Percentiles rank a stretch among this genome's conserved stretches.
phyloP scores from a whole-genome alignment of 2,888 invertebrate species.

The Cremastinae sp. region DNA sequence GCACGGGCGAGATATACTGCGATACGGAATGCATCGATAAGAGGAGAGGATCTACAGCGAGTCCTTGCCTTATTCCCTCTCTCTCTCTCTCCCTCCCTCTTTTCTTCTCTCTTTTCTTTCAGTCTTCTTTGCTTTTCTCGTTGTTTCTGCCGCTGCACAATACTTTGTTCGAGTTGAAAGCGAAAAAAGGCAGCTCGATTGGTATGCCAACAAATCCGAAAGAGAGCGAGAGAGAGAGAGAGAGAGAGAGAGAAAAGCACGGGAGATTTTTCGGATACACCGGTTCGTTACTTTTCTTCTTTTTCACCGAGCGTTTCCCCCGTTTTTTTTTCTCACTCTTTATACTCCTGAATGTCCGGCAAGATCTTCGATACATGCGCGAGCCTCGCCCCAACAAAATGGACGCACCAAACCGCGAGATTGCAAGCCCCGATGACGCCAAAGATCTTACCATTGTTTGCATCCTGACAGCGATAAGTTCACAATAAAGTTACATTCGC shows the following conservation, averaged over 20 bases:
- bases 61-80: too few species aligned
- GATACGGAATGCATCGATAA: slow-evolving; percentile 7
- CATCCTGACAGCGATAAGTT: slow-evolving; percentile 79
- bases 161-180: too few species aligned
- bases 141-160: too few species aligned
- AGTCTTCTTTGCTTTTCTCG: too few species aligned
- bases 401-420: slow-evolving; percentile 60
- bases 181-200: too few species aligned
- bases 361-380: slow-evolving; percentile 19
- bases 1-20: slow-evolving; percentile 46
- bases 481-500: slow-evolving; percentile 79
- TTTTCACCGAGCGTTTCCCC: background rate
- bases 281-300: slow-evolving; percentile 12
- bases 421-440: slow-evolving; percentile 75
- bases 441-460: slow-evolving; percentile 77
- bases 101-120: too few species aligned
- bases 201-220: too few species aligned
- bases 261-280: slow-evolving; percentile 6
- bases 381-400: slow-evolving; percentile 5
- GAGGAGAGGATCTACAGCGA: slow-evolving; percentile 1
- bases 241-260: background rate
- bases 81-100: too few species aligned
- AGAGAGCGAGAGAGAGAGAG: slow-evolving; percentile 7
- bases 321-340: slow-evolving; percentile 36
- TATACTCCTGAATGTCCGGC: slow-evolving; percentile 20